Conservation (phyloP, 1,140 invertebrate species). For the Pristionchus pacificus region DNA sequence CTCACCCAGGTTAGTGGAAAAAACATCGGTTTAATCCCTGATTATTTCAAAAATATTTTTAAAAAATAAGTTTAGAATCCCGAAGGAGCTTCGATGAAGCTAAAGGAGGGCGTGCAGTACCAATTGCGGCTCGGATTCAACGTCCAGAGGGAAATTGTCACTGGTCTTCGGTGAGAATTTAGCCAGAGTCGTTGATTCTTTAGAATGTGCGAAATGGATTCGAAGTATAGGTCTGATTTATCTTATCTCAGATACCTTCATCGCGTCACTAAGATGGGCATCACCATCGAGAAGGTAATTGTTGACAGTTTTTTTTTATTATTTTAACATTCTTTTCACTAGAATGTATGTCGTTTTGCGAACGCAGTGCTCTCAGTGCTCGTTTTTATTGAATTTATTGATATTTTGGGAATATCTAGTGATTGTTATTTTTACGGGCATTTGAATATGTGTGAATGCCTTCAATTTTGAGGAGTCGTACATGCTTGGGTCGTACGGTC, state of each 20-base stretch:
- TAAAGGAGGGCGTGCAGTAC: conserved; percentile 6
- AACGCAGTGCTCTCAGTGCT: too few relatives aligned
- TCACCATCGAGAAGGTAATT: neutral
- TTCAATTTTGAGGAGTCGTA: neutral
- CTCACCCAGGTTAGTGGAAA: neutral
- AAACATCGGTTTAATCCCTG: neutral
- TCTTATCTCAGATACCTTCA: neutral
- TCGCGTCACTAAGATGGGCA: neutral
- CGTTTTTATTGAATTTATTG: too few relatives aligned
- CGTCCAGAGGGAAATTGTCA: conserved; percentile 12
- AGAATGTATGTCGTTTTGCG: neutral
- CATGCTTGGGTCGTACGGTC: conserved; percentile 73
- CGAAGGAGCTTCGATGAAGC: neutral
- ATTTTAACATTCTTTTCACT: neutral
- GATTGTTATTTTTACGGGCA: neutral
- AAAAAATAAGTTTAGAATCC: neutral
- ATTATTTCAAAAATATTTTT: neutral
- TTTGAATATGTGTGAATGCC: neutral
- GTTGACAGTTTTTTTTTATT: neutral
- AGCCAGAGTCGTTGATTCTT: conserved; percentile 20
- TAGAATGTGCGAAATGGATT: conserved; percentile 7
- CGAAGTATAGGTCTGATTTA: too few relatives aligned
- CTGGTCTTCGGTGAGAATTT: conserved; percentile 8
- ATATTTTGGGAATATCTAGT: too few relatives aligned
- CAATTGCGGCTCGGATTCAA: neutral